Conservation (phyloP, 2,888 invertebrate species). For the Dolomedes plantarius region DNA sequence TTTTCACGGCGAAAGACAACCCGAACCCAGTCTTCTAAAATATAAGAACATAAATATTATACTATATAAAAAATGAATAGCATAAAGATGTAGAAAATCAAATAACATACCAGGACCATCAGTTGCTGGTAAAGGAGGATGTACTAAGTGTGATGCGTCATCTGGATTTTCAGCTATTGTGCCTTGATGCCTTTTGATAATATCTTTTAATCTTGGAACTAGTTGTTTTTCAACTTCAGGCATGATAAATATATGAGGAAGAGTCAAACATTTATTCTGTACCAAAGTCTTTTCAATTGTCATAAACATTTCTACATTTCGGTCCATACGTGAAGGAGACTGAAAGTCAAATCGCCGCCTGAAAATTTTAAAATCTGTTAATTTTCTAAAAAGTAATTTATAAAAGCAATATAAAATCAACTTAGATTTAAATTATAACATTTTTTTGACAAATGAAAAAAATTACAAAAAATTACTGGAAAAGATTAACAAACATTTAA, state of each 20-base stretch:
- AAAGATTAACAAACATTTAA: too few relatives aligned
- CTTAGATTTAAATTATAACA: neutral
- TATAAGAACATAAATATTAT: neutral
- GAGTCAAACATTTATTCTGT: constrained; percentile 86
- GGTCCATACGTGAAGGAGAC: constrained; percentile 92
- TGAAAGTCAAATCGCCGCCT: constrained; percentile 79
- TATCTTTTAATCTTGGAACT: constrained; percentile 87
- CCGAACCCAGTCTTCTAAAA: constrained; percentile 91
- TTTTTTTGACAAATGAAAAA: neutral
- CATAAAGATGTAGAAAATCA: neutral
- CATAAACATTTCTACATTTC: constrained; percentile 94
- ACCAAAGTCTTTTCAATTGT: constrained; percentile 90
- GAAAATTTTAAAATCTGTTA: too few relatives aligned
- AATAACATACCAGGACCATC: constrained; percentile 74
- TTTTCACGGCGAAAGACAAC: constrained; percentile 89
- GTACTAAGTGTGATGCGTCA: constrained; percentile 93
- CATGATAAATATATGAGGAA: constrained; percentile 88
- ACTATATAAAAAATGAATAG: constrained; percentile 74
- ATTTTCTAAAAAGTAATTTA: too few relatives aligned
- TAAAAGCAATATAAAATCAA: neutral
- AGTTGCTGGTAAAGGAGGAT: constrained; percentile 80
- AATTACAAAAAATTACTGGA: too few relatives aligned
- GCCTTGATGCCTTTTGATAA: constrained; percentile 90
- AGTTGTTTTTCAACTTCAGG: constrained; percentile 85
- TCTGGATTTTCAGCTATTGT: constrained; percentile 87